A percentile compares a stretch with the other conserved stretches of the same genome.
Conservation (phyloP, 2,888 invertebrate species). For the Dyspetes luteomarginatus region DNA sequence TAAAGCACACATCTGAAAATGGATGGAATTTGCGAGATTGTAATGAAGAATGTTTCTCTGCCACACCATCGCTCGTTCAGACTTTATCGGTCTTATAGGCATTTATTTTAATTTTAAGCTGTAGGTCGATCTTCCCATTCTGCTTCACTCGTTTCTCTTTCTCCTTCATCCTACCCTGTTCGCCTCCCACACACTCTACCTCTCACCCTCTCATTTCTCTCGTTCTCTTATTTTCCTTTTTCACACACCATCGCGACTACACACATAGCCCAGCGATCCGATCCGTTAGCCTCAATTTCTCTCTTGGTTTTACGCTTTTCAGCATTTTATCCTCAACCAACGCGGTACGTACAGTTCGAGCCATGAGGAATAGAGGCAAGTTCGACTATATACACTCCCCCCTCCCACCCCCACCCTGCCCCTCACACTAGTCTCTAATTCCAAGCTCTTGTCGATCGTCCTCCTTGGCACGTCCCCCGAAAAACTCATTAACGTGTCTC, state of each 20-base stretch:
- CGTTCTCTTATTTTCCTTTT: slow-evolving; percentile 26
- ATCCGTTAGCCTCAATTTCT: slow-evolving; percentile 40
- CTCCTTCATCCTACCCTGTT: slow-evolving; percentile 57
- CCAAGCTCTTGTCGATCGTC: slow-evolving; percentile 78
- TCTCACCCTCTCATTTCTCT: slow-evolving; percentile 47
- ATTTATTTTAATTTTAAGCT: slow-evolving; percentile 82
- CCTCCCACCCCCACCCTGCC: slow-evolving; percentile 38
- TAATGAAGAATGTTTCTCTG: slow-evolving; percentile 48
- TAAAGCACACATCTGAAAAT: background rate
- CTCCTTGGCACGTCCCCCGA: slow-evolving; percentile 79
- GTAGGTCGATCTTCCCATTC: slow-evolving; percentile 76
- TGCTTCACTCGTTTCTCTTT: slow-evolving; percentile 39
- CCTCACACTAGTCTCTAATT: slow-evolving; percentile 73
- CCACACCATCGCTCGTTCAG: slow-evolving; percentile 28
- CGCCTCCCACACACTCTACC: slow-evolving; percentile 1
- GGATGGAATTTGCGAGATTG: slow-evolving; percentile 32
- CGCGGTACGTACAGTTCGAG: slow-evolving; percentile 1
- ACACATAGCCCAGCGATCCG: slow-evolving; percentile 26
- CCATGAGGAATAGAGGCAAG: background rate
- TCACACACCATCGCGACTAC: slow-evolving; percentile 31
- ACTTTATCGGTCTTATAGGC: slow-evolving; percentile 73
- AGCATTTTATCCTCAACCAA: slow-evolving; percentile 35
- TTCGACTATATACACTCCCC: slow-evolving; percentile 19
- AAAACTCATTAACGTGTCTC: slow-evolving; percentile 83
- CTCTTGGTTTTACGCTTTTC: slow-evolving; percentile 43